Conservation (phyloP, 2,797 vertebrate genomes). For the Chaenodraco wilsoni region DNA sequence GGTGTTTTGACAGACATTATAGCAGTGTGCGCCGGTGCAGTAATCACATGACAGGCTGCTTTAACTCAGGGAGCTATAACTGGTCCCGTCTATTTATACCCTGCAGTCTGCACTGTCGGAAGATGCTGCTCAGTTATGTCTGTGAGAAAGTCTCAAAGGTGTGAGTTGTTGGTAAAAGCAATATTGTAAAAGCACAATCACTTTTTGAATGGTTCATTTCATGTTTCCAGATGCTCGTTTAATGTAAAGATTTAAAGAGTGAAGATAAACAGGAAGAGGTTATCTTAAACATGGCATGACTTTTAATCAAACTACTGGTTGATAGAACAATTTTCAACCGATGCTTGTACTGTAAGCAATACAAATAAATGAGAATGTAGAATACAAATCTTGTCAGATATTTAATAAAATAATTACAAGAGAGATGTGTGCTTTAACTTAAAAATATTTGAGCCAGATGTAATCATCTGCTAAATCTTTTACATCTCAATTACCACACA, state of each 20-base stretch:
- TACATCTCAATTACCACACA: too few species aligned
- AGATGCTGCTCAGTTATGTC: slow-evolving; percentile 42
- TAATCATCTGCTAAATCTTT: too few species aligned
- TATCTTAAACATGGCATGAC: not conserved
- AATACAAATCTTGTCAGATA: too few species aligned
- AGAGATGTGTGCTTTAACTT: too few species aligned
- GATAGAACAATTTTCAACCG: not conserved
- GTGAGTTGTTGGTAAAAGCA: slow-evolving; percentile 32
- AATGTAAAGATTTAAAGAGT: not conserved
- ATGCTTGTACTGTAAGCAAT: not conserved
- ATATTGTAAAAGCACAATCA: slow-evolving; percentile 30
- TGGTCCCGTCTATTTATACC: slow-evolving; percentile 71
- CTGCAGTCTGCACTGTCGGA: slow-evolving; percentile 48
- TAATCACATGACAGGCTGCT: slow-evolving; percentile 67
- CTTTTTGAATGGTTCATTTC: not conserved
- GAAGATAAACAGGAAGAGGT: not conserved
- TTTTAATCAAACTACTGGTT: not conserved
- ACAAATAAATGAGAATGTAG: too few species aligned
- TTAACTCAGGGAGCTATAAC: slow-evolving; percentile 69
- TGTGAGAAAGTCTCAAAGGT: slow-evolving; percentile 44
- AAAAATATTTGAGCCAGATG: too few species aligned
- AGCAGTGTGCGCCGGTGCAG: slow-evolving; percentile 15
- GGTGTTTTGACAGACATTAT: slow-evolving; percentile 7
- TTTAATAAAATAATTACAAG: too few species aligned
- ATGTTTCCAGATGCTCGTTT: not conserved